Evolutionary conservation across 2,113 vertebrate genomes (phyloP), one percentile per base, ranked within the genome.

Genomic region (Cygnus buccinator): DNA sequence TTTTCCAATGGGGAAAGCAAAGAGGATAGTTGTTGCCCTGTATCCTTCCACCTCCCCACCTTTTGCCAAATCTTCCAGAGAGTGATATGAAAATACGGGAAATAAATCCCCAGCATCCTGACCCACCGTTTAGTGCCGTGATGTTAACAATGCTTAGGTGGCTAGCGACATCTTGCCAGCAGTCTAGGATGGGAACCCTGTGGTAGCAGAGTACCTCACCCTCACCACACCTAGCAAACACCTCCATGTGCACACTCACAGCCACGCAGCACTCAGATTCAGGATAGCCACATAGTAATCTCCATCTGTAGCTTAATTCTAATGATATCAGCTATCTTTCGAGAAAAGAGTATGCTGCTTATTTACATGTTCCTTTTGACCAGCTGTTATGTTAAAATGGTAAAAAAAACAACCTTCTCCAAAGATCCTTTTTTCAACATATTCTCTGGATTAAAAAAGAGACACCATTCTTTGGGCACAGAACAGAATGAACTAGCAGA

Each of bases 1-100:
- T 67, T 84, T 81, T 52, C 73, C 35, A 74, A 5, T 11, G 9
- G 37, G 15, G 12, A 92, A 76, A 20, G 10, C 14, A 63, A 2
- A 87, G 14, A 79, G 4, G 2, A 83, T 22, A 79, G 8, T 1
- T 65, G 18, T 46, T 39, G 13, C 3, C 66, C 81, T 50, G 29
- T 20, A 63, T 4, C 11, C 13, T 23, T 3, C 6, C 1, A 1
- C 20, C 19, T 23, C 21, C 22, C 21, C 21, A 19, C 21, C 39
- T 89, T 80, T n/a, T 84, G 8, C 46, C 33, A 20, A 7, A 59
- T 67, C 61, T 78, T 92, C n/a, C 26, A 75, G 46, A 7, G 11
- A 15, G 8, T 5, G n/a, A 54, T 33, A 41, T 0, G 3, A 59
- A 31, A 19, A 58, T 1, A 3, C 0, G 28, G 22, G 48, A 79